Percentiles rank a stretch among this genome's conserved stretches.
Evolutionary conservation across 2,797 vertebrate genomes (phyloP).

Genomic region (Siniperca scherzeri): DNA sequence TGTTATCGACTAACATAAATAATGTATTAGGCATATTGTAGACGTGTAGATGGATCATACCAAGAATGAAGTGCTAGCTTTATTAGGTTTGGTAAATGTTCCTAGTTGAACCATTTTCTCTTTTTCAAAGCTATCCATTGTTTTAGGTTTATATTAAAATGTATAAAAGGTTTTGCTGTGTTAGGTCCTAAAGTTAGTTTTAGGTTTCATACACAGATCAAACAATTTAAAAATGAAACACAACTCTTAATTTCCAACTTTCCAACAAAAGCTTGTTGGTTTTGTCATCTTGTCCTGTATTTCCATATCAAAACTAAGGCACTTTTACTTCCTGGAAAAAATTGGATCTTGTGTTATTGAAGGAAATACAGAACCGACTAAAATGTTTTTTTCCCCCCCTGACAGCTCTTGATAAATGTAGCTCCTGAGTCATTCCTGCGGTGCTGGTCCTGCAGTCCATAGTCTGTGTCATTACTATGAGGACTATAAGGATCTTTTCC

Average conservation of each 20-base stretch:
- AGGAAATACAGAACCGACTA: neutral
- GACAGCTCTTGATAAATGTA: neutral
- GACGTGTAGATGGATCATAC: neutral
- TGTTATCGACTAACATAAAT: constrained; percentile 16
- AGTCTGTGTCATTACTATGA: neutral
- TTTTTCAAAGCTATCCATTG: neutral
- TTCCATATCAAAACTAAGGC: neutral
- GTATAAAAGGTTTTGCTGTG: neutral
- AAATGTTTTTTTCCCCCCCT: neutral
- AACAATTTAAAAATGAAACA: neutral
- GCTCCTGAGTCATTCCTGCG: constrained; percentile 31
- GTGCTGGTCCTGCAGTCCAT: neutral
- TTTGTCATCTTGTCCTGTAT: neutral
- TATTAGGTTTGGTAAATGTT: neutral
- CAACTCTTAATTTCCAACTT: neutral
- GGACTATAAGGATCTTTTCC: neutral
- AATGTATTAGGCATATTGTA: constrained; percentile 25
- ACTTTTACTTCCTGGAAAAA: constrained; percentile 24
- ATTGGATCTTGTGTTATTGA: neutral
- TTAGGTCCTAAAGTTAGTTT: neutral
- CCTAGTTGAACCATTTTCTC: neutral
- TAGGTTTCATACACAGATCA: neutral
- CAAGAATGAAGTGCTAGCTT: neutral
- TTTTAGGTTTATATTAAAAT: neutral
- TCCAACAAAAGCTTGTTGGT: neutral